Base-by-base conservation (phyloP, 2,113 vertebrate genomes). In the Podarcis raffonei region DNA sequence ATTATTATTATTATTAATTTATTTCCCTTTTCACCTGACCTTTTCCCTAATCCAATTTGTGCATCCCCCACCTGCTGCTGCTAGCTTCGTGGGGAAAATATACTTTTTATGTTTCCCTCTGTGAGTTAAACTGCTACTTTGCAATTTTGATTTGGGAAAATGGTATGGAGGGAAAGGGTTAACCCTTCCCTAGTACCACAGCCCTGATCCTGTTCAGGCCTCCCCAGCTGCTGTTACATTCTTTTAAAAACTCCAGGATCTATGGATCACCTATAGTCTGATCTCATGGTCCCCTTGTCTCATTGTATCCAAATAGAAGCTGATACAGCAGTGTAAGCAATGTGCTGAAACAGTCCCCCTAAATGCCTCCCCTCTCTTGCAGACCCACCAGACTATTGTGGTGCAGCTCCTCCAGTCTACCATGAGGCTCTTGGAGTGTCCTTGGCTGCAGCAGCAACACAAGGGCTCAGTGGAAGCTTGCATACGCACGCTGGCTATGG, bases 371-470 rank as follows among this genome's bases (percentile, higher is more conserved):
- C 65, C 9, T 82, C 71, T 86, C 84, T 92, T 83, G 27, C 96
- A 99, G 99, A 98, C 98, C 53, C 99, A 99, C 71, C 97, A 99
- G 96, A 98, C 98, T 68, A 99, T 98, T 3, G 96, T 99, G 66
- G 98, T 97, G 2, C 99, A 98, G 95, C 97, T 99, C 86, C 96
- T 99, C 0, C 99, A 99, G 95, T 98, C 98, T 9, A 98, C 97
- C n/a, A 96, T 92, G 68, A 94, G 99, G n/a, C 97, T 99, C 88
- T 93, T 99, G 68, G 98, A 99, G 93, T 98, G 98, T 35, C 97
- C 98, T 0, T 99, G 99, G 99, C 95, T 99, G 93, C 98, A 98
- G 96, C 98, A 98, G 95, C 98, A 98, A 92, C 98, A 99, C 92
- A 97, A 97, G 91, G 96, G 92, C 75, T 97, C 98, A 0, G 98